phyloP scores from a whole-genome alignment of 2,113 vertebrate genomes.

The Pao palembangensis region DNA sequence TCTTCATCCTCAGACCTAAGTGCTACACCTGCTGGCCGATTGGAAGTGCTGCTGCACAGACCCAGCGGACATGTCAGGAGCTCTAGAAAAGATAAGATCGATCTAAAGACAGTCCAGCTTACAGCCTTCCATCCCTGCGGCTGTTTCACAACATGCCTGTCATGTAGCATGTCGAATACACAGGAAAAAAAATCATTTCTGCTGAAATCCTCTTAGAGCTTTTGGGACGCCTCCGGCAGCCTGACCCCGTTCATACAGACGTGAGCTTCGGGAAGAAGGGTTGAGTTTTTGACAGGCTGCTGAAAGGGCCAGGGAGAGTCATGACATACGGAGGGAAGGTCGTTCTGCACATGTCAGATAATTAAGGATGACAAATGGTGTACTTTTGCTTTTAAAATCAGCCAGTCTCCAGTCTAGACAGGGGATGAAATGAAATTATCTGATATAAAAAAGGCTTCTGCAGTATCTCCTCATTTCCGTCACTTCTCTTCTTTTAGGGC shows the following conservation, averaged over 20 bases:
- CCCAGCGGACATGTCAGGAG: conserved; percentile 1
- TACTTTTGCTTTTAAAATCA: conserved; percentile 63
- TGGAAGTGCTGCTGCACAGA: conserved; percentile 24
- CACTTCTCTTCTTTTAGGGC: conserved; percentile 6
- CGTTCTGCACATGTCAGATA: conserved; percentile 44
- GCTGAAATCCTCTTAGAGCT: conserved; percentile 40
- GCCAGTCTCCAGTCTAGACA: conserved; percentile 7
- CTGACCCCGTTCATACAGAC: conserved; percentile 33
- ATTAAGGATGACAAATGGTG: conserved; percentile 50
- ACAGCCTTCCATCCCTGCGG: conserved; percentile 29
- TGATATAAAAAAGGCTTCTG: conserved; percentile 25
- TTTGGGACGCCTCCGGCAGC: conserved; percentile 31
- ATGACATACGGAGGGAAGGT: conserved; percentile 55
- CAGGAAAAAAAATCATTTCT: conserved; percentile 11
- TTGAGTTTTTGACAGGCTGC: conserved; percentile 59
- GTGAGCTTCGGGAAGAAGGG: conserved; percentile 14
- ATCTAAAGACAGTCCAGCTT: conserved; percentile 42
- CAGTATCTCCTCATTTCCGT: background rate
- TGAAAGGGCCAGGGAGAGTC: conserved; percentile 56
- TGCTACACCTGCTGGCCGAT: conserved; percentile 69
- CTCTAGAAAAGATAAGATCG: conserved; percentile 23
- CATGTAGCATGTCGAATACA: conserved; percentile 15
- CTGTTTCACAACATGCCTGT: conserved; percentile 49
- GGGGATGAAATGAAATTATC: conserved; percentile 39
- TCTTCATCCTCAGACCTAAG: conserved; percentile 46